Evolutionary conservation across 2,888 invertebrate genomes (phyloP).

Genomic region (Tenthredo notha): DNA sequence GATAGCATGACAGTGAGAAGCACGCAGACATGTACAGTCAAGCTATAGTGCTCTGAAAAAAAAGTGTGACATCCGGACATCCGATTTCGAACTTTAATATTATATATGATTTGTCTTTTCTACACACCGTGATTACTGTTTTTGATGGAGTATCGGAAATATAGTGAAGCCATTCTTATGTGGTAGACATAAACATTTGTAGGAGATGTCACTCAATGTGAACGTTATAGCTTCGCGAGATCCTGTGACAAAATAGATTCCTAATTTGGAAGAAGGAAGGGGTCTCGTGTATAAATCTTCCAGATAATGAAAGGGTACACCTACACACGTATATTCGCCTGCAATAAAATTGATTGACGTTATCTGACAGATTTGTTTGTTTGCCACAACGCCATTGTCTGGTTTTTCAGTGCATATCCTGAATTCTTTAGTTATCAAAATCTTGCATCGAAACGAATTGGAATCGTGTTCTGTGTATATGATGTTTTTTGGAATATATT

Average conservation of each 20-base stretch:
- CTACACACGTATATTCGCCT: background rate
- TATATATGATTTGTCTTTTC: background rate
- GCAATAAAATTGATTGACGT: background rate
- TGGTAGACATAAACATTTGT: constrained; percentile 1
- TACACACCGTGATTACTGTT: background rate
- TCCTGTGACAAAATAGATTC: background rate
- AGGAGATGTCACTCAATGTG: background rate
- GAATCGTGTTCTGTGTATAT: background rate
- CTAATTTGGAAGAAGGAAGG: constrained; percentile 25
- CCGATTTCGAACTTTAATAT: too few species aligned
- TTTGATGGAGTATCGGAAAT: background rate
- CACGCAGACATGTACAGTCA: too few species aligned
- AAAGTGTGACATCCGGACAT: too few species aligned
- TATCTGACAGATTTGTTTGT: background rate
- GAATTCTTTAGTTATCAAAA: background rate
- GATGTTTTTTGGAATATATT: background rate
- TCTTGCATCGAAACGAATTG: background rate
- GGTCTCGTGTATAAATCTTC: constrained; percentile 9
- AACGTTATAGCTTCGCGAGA: constrained; percentile 2
- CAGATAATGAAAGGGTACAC: background rate
- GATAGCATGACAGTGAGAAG: too few species aligned
- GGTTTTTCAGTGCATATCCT: background rate
- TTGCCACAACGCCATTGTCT: constrained; percentile 19
- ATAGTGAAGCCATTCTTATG: background rate
- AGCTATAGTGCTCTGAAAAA: too few species aligned